These are phyloP conservation scores for Limnephilus lunatus DNA, from an alignment of 2,888 invertebrate species.

Conservation along the genomic window DNA sequence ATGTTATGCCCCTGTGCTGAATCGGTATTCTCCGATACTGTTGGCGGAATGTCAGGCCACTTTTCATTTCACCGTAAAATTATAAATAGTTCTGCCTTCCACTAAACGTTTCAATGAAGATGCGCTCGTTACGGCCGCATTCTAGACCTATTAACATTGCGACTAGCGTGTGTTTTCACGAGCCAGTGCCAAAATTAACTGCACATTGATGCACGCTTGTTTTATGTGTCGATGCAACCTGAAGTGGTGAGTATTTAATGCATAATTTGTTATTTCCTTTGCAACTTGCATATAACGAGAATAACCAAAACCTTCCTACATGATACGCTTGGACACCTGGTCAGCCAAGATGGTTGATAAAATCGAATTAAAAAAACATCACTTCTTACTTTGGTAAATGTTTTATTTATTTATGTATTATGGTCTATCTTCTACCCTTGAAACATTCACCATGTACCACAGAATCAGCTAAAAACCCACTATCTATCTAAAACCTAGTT, in stretches of 20 bases:
- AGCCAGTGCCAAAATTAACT: constrained; percentile 12
- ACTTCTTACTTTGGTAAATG: too few species aligned
- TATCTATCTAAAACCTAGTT: too few species aligned
- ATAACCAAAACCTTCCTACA: neutral
- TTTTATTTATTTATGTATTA: too few species aligned
- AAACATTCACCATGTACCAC: too few species aligned
- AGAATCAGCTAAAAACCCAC: too few species aligned
- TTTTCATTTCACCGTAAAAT: constrained; percentile 13
- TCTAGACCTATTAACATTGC: constrained; percentile 21
- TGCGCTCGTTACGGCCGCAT: constrained; percentile 18
- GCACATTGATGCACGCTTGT: neutral
- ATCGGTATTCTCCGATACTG: neutral
- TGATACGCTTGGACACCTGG: too few species aligned
- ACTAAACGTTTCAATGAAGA: constrained; percentile 24
- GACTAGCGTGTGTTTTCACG: neutral
- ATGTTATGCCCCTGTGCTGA: too few species aligned
- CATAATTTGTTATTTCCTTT: neutral
- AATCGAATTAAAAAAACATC: neutral
- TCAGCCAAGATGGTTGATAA: neutral
- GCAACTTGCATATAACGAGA: too few species aligned
- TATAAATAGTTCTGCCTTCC: neutral
- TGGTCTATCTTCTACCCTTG: too few species aligned
- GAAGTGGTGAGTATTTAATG: neutral
- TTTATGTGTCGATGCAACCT: neutral
- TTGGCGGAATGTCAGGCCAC: neutral